Conservation (phyloP, 2,888 invertebrate species). For the Margaritifera margaritifera region DNA sequence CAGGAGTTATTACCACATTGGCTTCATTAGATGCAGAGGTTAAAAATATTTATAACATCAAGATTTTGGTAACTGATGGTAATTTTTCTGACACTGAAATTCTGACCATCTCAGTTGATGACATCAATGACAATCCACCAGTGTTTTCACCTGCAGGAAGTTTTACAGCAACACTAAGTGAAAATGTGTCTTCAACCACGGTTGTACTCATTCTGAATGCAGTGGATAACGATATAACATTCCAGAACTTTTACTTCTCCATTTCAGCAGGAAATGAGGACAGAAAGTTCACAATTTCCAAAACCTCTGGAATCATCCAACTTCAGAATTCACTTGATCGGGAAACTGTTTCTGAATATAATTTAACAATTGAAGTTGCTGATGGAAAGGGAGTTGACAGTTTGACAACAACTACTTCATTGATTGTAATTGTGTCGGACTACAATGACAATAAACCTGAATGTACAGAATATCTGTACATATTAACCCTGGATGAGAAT, state of each 20-base stretch:
- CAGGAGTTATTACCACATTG: slow-evolving; percentile 37
- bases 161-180: slow-evolving; percentile 24
- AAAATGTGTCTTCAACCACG: slow-evolving; percentile 35
- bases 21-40: slow-evolving; percentile 51
- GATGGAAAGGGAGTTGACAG: slow-evolving; percentile 37
- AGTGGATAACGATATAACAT: slow-evolving; percentile 47
- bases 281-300: slow-evolving; percentile 45
- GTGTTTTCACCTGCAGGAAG: slow-evolving; percentile 39
- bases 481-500: slow-evolving; percentile 25
- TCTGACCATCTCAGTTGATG: slow-evolving; percentile 47
- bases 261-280: slow-evolving; percentile 48
- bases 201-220: slow-evolving; percentile 45
- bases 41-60: slow-evolving; percentile 33
- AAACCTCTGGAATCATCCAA: slow-evolving; percentile 43
- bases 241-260: slow-evolving; percentile 35
- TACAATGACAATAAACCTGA: slow-evolving; percentile 53
- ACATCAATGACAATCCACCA: slow-evolving; percentile 58
- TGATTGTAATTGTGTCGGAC: slow-evolving; percentile 46
- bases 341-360: slow-evolving; percentile 39
- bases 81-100: slow-evolving; percentile 94
- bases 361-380: slow-evolving; percentile 40
- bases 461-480: slow-evolving; percentile 35
- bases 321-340: slow-evolving; percentile 41
- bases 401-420: slow-evolving; percentile 39
- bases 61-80: slow-evolving; percentile 46